Evolutionary conservation across 2,888 invertebrate species (phyloP), one percentile per base, ranked within the genome.

Genomic region (Drosophila rubida): DNA sequence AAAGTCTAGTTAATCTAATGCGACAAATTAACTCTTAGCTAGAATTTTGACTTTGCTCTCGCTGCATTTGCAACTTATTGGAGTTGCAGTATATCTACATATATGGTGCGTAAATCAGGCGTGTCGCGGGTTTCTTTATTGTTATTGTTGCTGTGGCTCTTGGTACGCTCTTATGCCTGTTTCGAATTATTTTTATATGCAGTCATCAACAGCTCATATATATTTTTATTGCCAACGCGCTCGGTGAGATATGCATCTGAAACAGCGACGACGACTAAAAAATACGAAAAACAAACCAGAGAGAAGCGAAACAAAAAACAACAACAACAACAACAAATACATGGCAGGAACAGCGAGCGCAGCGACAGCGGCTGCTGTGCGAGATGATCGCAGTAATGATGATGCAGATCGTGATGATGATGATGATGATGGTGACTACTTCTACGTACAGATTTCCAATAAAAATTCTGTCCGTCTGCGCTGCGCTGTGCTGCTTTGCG

Each of bases 371-470:
- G 70, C 63, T 65, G 76, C 62, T 63, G 72, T 53, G 63, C 39
- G 45, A 48, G 45, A 64, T 66, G 63, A 67, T 70, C 59, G 58
- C 46, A 48, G 60, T 63, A 42, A 54, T 32, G 27, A 51, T 39
- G 54, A 16, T 61, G 57, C 60, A 39, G 45, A n/a, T 25, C 14
- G 37, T 45, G 46, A 50, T 54, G 44, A 55, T 59, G 27, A 58
- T 65, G 58, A 53, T 66, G 48, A 62, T 69, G 41, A 55, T 39
- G 86, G 73, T 75, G 87, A 83, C 77, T 77, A 87, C 73, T 87
- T 87, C 82, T 87, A 71, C 87, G 85, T 84, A 84, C 87, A 85
- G 85, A 84, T 87, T 87, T 84, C 87, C 87, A 84, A 84, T 84
- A 84, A 87, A 84, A 85, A 77, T 75, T 69, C 67, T 72, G 66